Conservation (phyloP, 2,113 vertebrate species). For the Carassius carassius region DNA sequence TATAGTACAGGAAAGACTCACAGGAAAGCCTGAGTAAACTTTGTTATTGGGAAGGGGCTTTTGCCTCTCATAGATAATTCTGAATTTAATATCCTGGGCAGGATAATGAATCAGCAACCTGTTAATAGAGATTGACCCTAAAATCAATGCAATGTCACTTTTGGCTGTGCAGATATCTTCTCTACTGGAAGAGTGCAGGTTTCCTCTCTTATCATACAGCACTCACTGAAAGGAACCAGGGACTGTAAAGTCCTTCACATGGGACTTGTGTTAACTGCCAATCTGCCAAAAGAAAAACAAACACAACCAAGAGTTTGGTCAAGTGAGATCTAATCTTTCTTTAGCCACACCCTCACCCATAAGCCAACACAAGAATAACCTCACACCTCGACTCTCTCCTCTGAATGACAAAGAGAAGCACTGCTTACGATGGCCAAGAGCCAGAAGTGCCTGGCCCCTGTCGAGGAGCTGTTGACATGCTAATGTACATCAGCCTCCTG, state of each 20-base stretch:
- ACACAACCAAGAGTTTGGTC: background rate
- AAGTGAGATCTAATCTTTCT: slow-evolving; percentile 21
- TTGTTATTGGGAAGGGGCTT: slow-evolving; percentile 60
- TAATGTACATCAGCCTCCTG: slow-evolving; percentile 64
- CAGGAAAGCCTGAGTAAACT: slow-evolving; percentile 75
- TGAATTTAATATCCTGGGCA: slow-evolving; percentile 70
- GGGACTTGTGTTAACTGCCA: slow-evolving; percentile 5
- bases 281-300: background rate
- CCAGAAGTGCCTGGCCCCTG: slow-evolving; percentile 55
- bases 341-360: background rate
- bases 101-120: slow-evolving; percentile 71
- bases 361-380: slow-evolving; percentile 17
- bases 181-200: slow-evolving; percentile 50
- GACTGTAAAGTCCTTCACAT: background rate
- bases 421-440: slow-evolving; percentile 11
- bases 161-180: slow-evolving; percentile 41
- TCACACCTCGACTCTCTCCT: slow-evolving; percentile 9
- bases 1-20: slow-evolving; percentile 37
- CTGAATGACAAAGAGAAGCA: slow-evolving; percentile 8
- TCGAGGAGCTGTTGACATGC: slow-evolving; percentile 62
- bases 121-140: background rate
- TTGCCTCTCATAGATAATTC: slow-evolving; percentile 64
- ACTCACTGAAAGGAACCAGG: slow-evolving; percentile 14
- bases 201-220: slow-evolving; percentile 32
- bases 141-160: slow-evolving; percentile 13